Percentiles rank a stretch among this genome's conserved stretches.
Conservation (phyloP, 2,113 vertebrate genomes). For the Orcinus orca region DNA sequence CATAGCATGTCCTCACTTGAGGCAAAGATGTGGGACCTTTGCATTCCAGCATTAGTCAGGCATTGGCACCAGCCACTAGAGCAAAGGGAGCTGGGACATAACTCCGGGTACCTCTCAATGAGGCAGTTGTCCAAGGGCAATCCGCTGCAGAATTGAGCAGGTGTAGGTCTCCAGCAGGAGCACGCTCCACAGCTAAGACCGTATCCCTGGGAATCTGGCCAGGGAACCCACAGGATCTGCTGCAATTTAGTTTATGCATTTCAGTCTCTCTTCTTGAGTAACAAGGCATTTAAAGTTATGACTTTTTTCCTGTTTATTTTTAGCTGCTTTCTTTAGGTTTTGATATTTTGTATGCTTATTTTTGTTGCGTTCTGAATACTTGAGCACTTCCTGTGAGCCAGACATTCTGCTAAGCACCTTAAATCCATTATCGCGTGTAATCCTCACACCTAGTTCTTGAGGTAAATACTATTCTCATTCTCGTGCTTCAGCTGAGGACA, state of each 20-base stretch:
- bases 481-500: background rate
- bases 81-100: background rate
- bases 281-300: background rate
- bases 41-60: background rate
- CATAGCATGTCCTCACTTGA: background rate
- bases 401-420: background rate
- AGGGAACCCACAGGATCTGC: background rate
- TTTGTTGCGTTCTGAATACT: background rate
- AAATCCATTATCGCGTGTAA: background rate
- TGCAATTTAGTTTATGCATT: background rate
- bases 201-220: background rate
- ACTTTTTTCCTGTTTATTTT: background rate
- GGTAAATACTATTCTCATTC: background rate
- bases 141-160: background rate
- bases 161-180: too few species aligned
- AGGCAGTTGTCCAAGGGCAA: background rate
- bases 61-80: background rate
- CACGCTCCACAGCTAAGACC: background rate
- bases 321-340: background rate
- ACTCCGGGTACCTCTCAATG: fast-evolving
- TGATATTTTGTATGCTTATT: background rate
- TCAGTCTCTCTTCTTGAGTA: background rate
- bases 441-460: background rate
- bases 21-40: background rate
- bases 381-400: background rate